Base-by-base conservation (phyloP, 2,888 invertebrate species). In the Lycophotia porphyrea region DNA sequence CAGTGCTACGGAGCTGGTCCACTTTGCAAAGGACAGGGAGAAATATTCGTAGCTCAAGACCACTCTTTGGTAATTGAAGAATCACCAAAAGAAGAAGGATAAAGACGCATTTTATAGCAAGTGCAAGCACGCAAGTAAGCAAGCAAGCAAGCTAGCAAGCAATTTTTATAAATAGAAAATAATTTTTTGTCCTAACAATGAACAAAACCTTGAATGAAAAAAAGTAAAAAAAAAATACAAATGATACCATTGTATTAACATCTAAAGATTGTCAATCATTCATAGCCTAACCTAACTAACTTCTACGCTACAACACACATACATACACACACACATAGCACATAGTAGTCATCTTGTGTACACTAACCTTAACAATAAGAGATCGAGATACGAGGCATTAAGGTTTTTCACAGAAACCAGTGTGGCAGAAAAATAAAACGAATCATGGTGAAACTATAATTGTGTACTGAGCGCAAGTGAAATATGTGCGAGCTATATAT, bases 381-480 rank as follows among this genome's bases (percentile, higher is more conserved):
- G 73, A 81, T 75, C 84, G 71, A 82, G 81, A 79, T 73, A 76
- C 44, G n/a, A n/a, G 65, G 34, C 72, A 89, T 89, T 89, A 85
- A 83, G 83, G 83, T 85, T 82, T 86, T 89, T 90, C 90, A 87
- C 36, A 89, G 90, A 90, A 89, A 13, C 64, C 75, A 70, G 72
- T 80, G 72, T 75, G 58, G 83, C 77, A 85, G 87, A 80, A 81
- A 88, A 83, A 87, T 86, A 75, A 84, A 83, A 84, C 84, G 80
- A 86, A 86, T 71, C 82, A 83, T 82, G 79, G 81, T 71, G 84
- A 88, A 89, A 89, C 84, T 83, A 74, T 82, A 77, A 88, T 87
- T 83, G 76, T 87, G 70, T 68, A 72, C 71, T 4, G 76, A 87
- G 80, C 64, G 78, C 68, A 80, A 87, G 87, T 85, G 81, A 81